phyloP scores from a whole-genome alignment of 2,797 vertebrate genomes.

The Oceanodroma leucorhoa region DNA sequence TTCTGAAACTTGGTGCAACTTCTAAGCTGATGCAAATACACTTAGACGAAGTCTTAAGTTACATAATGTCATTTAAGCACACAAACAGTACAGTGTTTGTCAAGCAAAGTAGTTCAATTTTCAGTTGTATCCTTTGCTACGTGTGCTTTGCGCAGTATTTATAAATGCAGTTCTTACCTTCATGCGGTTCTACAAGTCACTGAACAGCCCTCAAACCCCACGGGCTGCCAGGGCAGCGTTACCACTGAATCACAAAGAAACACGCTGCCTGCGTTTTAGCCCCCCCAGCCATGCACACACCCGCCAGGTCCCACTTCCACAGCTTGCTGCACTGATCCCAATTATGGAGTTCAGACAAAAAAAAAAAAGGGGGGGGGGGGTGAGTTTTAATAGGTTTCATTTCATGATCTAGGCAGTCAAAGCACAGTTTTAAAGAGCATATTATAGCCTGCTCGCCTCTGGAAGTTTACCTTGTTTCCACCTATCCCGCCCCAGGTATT shows the following conservation, averaged over 20 bases:
- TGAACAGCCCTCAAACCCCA: background rate
- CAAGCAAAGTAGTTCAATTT: background rate
- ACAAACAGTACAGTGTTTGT: background rate
- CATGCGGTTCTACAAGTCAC: fast-evolving
- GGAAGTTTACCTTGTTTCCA: background rate
- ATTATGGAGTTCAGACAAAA: fast-evolving
- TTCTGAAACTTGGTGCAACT: background rate
- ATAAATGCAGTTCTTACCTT: background rate
- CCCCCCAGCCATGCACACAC: fast-evolving
- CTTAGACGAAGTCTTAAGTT: background rate
- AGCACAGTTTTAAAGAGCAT: background rate
- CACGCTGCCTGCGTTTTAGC: fast-evolving
- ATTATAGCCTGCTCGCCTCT: background rate
- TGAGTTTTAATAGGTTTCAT: background rate
- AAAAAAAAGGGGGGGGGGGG: too few relatives aligned
- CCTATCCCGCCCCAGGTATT: fast-evolving
- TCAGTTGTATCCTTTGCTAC: background rate
- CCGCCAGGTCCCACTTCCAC: background rate
- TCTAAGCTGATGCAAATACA: background rate
- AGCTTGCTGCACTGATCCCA: background rate
- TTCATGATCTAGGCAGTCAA: background rate
- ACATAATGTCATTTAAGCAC: background rate
- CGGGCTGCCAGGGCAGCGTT: background rate
- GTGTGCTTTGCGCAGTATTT: fast-evolving
- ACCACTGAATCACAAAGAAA: background rate